Evolutionary conservation across 2,797 vertebrate species (phyloP).

Genomic region (Silurus lanzhouensis): DNA sequence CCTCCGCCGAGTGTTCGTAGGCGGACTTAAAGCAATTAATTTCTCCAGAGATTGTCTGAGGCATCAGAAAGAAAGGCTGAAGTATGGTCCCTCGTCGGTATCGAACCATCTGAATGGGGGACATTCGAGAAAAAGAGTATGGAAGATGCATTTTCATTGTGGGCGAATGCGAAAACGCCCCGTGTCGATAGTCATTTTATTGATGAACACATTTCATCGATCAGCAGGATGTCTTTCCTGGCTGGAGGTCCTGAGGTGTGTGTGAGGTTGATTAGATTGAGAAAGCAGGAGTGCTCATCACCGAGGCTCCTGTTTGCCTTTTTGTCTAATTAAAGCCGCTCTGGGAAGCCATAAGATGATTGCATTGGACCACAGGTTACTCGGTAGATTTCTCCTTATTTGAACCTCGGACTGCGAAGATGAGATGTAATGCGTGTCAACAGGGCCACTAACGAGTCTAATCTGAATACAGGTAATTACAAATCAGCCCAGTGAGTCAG

Average conservation of each 20-base stretch:
- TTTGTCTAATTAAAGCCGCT: slow-evolving; percentile 55
- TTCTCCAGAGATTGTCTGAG: slow-evolving; percentile 52
- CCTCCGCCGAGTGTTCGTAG: slow-evolving; percentile 45
- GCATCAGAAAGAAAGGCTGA: slow-evolving; percentile 49
- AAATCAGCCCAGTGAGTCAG: slow-evolving; percentile 14
- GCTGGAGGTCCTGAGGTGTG: slow-evolving; percentile 43
- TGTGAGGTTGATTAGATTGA: slow-evolving; percentile 54
- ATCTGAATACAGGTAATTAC: slow-evolving; percentile 17
- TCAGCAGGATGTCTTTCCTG: slow-evolving; percentile 62
- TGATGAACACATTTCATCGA: slow-evolving; percentile 73
- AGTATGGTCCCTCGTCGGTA: slow-evolving; percentile 61
- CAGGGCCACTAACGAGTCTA: not conserved
- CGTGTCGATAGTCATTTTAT: slow-evolving; percentile 76
- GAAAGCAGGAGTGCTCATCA: not conserved
- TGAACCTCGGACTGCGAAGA: not conserved
- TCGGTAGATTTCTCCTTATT: slow-evolving; percentile 16
- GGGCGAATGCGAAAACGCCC: slow-evolving; percentile 70
- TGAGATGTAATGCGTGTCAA: not conserved
- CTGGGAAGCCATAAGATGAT: slow-evolving; percentile 51
- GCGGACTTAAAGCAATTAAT: slow-evolving; percentile 55
- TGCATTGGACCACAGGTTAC: slow-evolving; percentile 42
- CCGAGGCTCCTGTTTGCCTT: slow-evolving; percentile 42
- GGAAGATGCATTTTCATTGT: slow-evolving; percentile 68
- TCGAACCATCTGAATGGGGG: slow-evolving; percentile 50
- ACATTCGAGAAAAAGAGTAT: slow-evolving; percentile 42